Evolutionary conservation across 2,113 vertebrate species (phyloP).

Genomic region (Dissostichus mawsoni): DNA sequence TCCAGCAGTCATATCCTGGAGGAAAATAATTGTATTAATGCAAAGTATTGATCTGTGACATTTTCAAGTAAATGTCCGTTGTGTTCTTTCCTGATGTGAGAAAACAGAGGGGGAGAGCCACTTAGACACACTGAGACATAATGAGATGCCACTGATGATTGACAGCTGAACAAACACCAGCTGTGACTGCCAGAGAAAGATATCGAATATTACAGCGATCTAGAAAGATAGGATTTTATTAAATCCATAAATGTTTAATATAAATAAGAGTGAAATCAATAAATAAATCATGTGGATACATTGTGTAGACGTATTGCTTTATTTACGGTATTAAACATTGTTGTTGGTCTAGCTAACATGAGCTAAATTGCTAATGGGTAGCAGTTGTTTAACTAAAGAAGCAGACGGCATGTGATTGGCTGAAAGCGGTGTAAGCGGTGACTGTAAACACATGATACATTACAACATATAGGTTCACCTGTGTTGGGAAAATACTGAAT

Average conservation of each 20-base stretch:
- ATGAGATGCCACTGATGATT: slow-evolving; percentile 1
- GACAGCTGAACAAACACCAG: neutral
- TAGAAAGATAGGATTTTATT: too few relatives aligned
- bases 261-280: neutral
- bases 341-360: neutral
- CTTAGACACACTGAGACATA: neutral
- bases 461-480: too few relatives aligned
- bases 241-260: too few relatives aligned
- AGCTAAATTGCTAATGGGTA: neutral
- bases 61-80: slow-evolving; percentile 18
- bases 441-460: too few relatives aligned
- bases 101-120: neutral
- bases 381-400: neutral
- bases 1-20: neutral
- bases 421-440: neutral
- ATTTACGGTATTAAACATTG: neutral
- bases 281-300: too few relatives aligned
- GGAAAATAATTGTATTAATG: neutral
- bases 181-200: too few relatives aligned
- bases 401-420: neutral
- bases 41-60: slow-evolving; percentile 5
- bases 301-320: too few relatives aligned
- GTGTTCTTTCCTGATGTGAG: neutral
- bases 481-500: too few relatives aligned
- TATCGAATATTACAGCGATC: too few relatives aligned